A percentile compares a stretch with the other conserved stretches of the same genome.
Conservation (phyloP, 2,113 vertebrate genomes). For the Lepisosteus oculatus region DNA sequence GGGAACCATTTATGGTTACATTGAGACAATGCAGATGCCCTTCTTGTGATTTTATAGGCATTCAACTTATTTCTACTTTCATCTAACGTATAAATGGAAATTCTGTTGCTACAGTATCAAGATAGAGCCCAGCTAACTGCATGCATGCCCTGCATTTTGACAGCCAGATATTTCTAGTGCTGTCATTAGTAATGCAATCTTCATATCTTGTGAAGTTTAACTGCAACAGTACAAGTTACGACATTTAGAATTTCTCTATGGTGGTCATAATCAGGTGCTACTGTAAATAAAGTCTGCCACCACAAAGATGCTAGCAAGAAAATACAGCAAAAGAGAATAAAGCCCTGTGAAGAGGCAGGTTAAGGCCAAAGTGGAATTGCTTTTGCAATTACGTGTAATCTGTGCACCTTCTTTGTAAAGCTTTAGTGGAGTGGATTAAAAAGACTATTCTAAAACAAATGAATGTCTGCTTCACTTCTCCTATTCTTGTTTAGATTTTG, state of each 20-base stretch:
- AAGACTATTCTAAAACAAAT: not conserved
- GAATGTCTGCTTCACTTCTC: not conserved
- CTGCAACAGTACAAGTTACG: not conserved
- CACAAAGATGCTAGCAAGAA: not conserved
- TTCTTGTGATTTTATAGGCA: no score
- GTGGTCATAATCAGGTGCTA: not conserved
- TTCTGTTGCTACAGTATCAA: no score
- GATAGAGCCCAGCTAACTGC: no score
- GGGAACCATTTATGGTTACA: no score
- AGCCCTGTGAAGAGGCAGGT: not conserved
- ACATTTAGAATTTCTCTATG: not conserved
- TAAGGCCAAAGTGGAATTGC: not conserved
- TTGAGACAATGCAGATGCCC: no score
- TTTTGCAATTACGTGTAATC: not conserved
- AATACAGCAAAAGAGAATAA: not conserved
- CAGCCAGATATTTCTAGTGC: no score
- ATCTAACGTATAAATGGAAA: no score
- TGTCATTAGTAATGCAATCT: no score
- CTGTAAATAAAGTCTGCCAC: not conserved
- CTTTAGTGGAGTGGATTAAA: not conserved
- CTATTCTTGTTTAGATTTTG: not conserved
- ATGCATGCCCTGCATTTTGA: no score
- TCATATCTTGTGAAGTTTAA: no score
- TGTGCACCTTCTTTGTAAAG: not conserved
- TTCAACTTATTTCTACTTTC: no score